phyloP scores from a whole-genome alignment of 2,113 vertebrate genomes.

The Chamaea fasciata region DNA sequence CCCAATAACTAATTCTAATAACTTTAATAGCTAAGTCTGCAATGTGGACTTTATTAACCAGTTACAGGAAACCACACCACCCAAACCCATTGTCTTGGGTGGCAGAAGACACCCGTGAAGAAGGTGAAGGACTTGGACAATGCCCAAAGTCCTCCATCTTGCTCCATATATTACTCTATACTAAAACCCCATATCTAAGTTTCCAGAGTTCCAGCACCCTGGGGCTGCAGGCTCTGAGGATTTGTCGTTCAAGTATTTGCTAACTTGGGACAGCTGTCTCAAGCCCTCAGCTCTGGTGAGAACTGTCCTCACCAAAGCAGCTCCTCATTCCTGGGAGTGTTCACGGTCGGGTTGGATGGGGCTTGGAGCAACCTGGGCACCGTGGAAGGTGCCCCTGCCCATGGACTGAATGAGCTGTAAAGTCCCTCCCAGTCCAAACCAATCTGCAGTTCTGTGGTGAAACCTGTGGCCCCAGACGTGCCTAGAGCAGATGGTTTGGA shows the following conservation, averaged over 20 bases:
- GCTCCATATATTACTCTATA: not conserved
- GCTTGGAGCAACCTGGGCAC: not conserved
- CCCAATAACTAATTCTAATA: not conserved
- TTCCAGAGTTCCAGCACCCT: not conserved
- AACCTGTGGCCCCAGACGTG: not conserved
- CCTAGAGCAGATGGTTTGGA: no score
- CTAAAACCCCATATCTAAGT: not conserved
- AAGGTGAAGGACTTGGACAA: not conserved
- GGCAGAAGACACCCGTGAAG: no score
- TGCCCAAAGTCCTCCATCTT: not conserved
- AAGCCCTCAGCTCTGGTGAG: rapidly evolving
- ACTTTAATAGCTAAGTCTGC: no score
- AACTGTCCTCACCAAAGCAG: rapidly evolving
- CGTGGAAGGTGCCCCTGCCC: not conserved
- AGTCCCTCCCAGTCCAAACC: not conserved
- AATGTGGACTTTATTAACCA: not conserved
- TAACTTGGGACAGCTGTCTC: not conserved
- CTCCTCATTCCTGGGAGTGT: not conserved
- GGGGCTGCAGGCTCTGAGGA: not conserved
- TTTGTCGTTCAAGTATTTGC: rapidly evolving
- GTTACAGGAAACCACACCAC: not conserved
- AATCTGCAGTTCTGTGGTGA: not conserved
- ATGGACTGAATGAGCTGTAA: not conserved
- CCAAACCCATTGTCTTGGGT: no score
- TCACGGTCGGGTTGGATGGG: rapidly evolving